phyloP scores from a whole-genome alignment of 2,888 invertebrate species.

The Sericinus montela region DNA sequence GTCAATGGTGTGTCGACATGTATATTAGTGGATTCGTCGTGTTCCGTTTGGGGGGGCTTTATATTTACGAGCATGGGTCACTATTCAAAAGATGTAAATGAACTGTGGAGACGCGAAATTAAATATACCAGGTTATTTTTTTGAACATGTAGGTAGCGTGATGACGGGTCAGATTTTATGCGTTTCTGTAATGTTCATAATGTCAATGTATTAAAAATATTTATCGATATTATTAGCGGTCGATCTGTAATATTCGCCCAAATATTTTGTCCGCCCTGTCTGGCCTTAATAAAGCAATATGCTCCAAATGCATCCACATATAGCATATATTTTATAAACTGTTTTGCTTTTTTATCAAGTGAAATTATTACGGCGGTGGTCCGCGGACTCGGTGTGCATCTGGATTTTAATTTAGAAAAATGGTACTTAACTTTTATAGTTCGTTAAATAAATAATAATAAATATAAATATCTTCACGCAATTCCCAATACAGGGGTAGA shows the following conservation, averaged over 20 bases:
- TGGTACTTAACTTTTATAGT: constrained; percentile 49
- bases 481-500: no score
- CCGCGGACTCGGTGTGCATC: constrained; percentile 50
- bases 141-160: constrained; percentile 45
- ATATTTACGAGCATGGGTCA: constrained; percentile 41
- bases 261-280: constrained; percentile 59
- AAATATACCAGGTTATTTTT: constrained; percentile 48
- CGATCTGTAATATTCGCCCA: constrained; percentile 47
- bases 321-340: constrained; percentile 70
- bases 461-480: no score
- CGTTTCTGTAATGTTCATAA: constrained; percentile 62
- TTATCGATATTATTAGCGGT: constrained; percentile 57
- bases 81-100: constrained; percentile 46
- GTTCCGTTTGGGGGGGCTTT: constrained; percentile 65
- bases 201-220: constrained; percentile 67
- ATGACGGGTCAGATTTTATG: constrained; percentile 58
- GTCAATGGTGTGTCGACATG: constrained; percentile 73
- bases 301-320: constrained; percentile 75
- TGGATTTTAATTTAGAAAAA: constrained; percentile 69
- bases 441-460: constrained; percentile 45
- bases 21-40: constrained; percentile 73
- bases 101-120: constrained; percentile 42
- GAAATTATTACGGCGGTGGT: constrained; percentile 74
- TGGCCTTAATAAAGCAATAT: constrained; percentile 77
- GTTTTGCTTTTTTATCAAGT: constrained; percentile 65